A percentile compares a stretch with the other conserved stretches of the same genome.
These are phyloP conservation scores for Cyphomyrus discorhynchus DNA, from an alignment of 2,113 vertebrate species.

Conservation along the genomic window DNA sequence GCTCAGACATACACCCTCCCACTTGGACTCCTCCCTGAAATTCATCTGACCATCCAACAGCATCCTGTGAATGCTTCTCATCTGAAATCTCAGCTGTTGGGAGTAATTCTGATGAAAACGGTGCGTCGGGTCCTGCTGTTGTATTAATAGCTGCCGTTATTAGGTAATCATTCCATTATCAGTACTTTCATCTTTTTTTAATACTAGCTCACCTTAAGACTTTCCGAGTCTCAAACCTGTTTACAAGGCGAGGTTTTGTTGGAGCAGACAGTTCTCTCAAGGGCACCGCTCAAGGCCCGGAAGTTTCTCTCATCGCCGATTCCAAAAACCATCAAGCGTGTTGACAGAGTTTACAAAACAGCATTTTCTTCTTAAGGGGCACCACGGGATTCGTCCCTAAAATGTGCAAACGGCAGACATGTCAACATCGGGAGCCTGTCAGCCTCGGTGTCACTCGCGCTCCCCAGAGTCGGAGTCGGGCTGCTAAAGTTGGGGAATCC, in stretches of 20 bases:
- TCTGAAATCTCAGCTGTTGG: neutral
- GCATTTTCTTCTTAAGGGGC: neutral
- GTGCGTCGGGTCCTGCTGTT: neutral
- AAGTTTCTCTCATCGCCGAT: neutral
- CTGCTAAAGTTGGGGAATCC: neutral
- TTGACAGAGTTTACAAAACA: neutral
- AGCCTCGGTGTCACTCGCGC: neutral
- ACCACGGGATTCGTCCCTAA: neutral
- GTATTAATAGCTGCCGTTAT: neutral
- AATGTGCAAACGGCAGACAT: neutral
- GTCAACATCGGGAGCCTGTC: neutral
- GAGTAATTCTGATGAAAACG: neutral
- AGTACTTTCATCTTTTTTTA: neutral
- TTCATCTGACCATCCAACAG: neutral
- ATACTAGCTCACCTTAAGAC: neutral
- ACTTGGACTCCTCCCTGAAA: neutral
- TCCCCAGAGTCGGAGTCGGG: neutral
- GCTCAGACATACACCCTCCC: neutral
- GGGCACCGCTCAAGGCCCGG: neutral
- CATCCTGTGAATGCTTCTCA: neutral
- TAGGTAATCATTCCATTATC: neutral
- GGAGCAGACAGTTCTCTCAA: neutral
- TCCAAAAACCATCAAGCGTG: neutral
- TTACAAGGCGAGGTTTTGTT: neutral
- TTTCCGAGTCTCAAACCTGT: neutral